phyloP scores from a whole-genome alignment of 2,888 invertebrate species.

The Chrysodeixis includens region DNA sequence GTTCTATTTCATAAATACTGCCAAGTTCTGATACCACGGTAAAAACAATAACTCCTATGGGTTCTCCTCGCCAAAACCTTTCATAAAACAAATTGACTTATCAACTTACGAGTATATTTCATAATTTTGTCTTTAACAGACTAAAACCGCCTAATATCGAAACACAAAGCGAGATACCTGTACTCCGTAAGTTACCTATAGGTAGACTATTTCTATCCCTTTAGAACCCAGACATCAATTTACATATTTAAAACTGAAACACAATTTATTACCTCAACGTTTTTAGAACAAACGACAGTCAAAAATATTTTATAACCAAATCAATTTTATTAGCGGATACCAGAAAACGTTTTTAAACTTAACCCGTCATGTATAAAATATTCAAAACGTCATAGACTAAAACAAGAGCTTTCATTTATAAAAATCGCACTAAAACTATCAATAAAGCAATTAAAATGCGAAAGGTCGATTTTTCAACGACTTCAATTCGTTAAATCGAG shows the following conservation, averaged over 20 bases:
- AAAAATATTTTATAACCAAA: conserved; percentile 33
- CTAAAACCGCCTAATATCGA: background rate
- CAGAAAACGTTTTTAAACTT: conserved; percentile 49
- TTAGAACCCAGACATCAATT: conserved; percentile 33
- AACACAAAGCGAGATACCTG: background rate
- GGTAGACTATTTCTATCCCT: conserved; percentile 19
- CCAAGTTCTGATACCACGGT: too few species aligned
- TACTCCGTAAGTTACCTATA: background rate
- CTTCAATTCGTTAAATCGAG: conserved; percentile 43
- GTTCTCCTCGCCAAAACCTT: too few species aligned
- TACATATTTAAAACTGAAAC: conserved; percentile 46
- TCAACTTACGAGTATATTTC: too few species aligned
- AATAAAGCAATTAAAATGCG: conserved; percentile 49
- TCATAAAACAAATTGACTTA: too few species aligned
- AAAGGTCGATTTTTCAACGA: conserved; percentile 46
- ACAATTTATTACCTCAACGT: conserved; percentile 33
- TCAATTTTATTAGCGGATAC: conserved; percentile 34
- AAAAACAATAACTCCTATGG: too few species aligned
- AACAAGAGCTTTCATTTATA: conserved; percentile 20
- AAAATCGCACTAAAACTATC: conserved; percentile 31
- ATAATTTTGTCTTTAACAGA: too few species aligned
- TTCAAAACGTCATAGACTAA: conserved; percentile 25
- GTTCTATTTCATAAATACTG: too few species aligned
- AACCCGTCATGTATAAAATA: conserved; percentile 34
- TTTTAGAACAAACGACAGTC: conserved; percentile 28